Percentiles rank a stretch among this genome's conserved stretches.
These are phyloP conservation scores for Apodemus speciosus DNA, from an alignment of 2,113 vertebrate species.

Conservation along the genomic window DNA sequence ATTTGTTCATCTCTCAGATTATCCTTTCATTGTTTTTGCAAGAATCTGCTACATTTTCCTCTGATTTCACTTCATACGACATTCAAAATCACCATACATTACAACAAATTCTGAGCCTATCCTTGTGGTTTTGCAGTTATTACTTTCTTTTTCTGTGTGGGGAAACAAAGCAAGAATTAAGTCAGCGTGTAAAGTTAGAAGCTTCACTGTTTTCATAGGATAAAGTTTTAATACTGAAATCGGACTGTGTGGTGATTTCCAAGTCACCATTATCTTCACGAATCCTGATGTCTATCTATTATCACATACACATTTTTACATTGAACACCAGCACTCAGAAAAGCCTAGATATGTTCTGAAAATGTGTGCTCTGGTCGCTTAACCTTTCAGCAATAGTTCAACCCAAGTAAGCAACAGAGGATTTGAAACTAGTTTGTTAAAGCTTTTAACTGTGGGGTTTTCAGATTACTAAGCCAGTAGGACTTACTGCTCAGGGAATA, in stretches of 20 bases:
- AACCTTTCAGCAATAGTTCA: neutral
- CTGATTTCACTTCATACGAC: neutral
- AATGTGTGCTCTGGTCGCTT: neutral
- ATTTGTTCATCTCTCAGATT: neutral
- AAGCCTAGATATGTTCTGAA: neutral
- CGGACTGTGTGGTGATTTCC: neutral
- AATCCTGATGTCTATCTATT: neutral
- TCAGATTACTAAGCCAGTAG: constrained; percentile 11
- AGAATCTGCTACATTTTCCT: neutral
- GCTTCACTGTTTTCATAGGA: neutral
- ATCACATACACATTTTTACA: neutral
- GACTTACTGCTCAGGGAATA: constrained; percentile 30
- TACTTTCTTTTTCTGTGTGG: neutral
- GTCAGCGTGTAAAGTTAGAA: constrained; percentile 32
- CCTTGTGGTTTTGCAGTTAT: neutral
- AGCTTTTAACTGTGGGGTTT: constrained; percentile 7
- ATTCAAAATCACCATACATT: neutral
- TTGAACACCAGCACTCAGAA: neutral
- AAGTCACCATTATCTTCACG: neutral
- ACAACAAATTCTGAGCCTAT: neutral
- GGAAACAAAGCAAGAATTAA: neutral
- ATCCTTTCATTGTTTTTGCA: neutral
- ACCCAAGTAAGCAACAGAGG: neutral
- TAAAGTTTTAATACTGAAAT: neutral
- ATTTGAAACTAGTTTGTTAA: constrained; percentile 29